These are phyloP conservation scores for Drosophila repletoides DNA, from an alignment of 1,140 invertebrate genomes.

Conservation along the genomic window DNA sequence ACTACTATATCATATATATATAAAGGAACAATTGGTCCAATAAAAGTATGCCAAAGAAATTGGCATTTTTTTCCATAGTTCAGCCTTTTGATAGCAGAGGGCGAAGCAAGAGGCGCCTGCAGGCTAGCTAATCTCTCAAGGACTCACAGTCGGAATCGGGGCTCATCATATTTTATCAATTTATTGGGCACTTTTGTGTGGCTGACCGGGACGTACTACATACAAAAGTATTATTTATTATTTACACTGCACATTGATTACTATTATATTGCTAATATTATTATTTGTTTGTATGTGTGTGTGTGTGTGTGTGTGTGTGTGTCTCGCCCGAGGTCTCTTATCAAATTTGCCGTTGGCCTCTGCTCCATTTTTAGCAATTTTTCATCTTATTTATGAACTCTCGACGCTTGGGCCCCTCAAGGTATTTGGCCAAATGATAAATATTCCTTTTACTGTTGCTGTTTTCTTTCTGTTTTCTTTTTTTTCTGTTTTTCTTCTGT, in stretches of 20 bases:
- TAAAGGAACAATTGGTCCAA: no score
- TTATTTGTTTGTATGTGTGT: constrained; percentile 46
- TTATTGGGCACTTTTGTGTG: constrained; percentile 67
- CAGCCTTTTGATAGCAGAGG: not conserved
- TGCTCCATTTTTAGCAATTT: constrained; percentile 64
- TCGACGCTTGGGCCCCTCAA: constrained; percentile 57
- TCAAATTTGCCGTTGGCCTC: constrained; percentile 48
- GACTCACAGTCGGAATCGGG: constrained; percentile 22
- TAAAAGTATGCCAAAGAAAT: no score
- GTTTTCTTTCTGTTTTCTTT: not conserved
- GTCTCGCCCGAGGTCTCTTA: constrained; percentile 47
- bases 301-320: not conserved
- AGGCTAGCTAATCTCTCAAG: constrained; percentile 54
- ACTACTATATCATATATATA: no score
- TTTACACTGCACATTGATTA: constrained; percentile 78
- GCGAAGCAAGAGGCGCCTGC: constrained; percentile 51
- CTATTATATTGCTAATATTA: constrained; percentile 73
- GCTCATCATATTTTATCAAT: constrained; percentile 77
- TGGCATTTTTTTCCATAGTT: not conserved
- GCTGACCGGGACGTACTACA: constrained; percentile 7
- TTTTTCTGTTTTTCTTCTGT: constrained; percentile 1
- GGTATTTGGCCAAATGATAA: constrained; percentile 76
- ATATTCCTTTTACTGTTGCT: constrained; percentile 60
- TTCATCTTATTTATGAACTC: constrained; percentile 75
- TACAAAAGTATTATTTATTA: constrained; percentile 70